Evolutionary conservation across 2,113 vertebrate genomes (phyloP).

Genomic region (Isurus oxyrinchus): DNA sequence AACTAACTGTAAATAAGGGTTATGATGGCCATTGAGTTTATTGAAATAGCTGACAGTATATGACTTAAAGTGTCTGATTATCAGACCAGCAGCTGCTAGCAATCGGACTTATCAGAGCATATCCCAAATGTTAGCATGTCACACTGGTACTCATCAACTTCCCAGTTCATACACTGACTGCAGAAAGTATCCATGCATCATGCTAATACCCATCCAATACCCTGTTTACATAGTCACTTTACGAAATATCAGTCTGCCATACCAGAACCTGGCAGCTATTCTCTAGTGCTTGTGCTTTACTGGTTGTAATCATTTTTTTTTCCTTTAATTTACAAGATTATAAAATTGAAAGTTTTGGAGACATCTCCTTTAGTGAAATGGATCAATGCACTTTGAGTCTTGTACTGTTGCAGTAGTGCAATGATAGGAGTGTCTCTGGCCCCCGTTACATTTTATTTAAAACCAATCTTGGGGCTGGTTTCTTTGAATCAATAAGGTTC

Average conservation of each 20-base stretch:
- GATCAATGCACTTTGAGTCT: neutral
- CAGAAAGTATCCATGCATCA: no score
- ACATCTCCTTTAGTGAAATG: neutral
- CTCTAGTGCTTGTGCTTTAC: neutral
- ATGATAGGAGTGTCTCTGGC: neutral
- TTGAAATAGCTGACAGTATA: neutral
- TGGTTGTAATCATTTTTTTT: constrained; percentile 11
- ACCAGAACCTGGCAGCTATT: neutral
- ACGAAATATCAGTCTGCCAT: neutral
- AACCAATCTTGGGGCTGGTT: neutral
- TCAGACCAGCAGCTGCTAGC: neutral
- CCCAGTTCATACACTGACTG: neutral
- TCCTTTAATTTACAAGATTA: neutral
- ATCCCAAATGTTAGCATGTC: neutral
- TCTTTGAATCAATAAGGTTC: neutral
- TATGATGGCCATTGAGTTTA: neutral
- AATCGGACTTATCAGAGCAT: neutral
- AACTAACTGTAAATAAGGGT: neutral
- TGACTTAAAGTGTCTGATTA: neutral
- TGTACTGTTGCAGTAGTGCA: neutral
- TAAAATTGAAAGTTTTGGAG: neutral
- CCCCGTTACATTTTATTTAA: neutral
- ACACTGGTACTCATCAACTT: no score
- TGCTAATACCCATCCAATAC: neutral
- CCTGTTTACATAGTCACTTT: neutral